Conservation (phyloP, 2,797 vertebrate species). For the Phyllotis vaccarum region DNA sequence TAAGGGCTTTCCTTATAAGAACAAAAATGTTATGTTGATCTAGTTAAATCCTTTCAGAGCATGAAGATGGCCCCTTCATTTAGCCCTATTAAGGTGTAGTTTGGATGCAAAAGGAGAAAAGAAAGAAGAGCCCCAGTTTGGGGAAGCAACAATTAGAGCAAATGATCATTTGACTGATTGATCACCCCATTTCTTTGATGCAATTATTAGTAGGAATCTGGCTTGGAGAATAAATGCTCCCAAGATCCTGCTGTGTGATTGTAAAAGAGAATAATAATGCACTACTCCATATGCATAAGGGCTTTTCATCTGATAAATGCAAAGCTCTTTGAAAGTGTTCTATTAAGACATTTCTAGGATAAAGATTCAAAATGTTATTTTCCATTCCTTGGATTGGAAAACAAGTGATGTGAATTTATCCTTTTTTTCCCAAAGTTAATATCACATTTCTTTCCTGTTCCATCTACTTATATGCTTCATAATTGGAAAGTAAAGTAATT, state of each 20-base stretch:
- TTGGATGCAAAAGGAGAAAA: slow-evolving; percentile 27
- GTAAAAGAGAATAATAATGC: slow-evolving; percentile 71
- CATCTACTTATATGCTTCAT: neutral
- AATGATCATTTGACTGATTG: slow-evolving; percentile 83
- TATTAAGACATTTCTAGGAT: slow-evolving; percentile 62
- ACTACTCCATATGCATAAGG: slow-evolving; percentile 65
- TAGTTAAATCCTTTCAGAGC: slow-evolving; percentile 56
- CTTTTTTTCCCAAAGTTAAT: neutral
- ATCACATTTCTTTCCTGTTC: neutral
- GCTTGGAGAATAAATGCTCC: slow-evolving; percentile 58
- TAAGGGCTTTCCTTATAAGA: slow-evolving; percentile 56
- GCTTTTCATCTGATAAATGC: slow-evolving; percentile 65
- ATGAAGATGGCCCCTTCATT: slow-evolving; percentile 8
- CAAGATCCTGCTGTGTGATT: slow-evolving; percentile 68
- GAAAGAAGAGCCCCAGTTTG: slow-evolving; percentile 52
- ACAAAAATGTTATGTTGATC: slow-evolving; percentile 54
- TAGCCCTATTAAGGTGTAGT: slow-evolving; percentile 54
- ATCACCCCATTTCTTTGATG: slow-evolving; percentile 78
- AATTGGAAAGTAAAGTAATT: neutral
- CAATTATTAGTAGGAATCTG: slow-evolving; percentile 52
- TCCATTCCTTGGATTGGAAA: slow-evolving; percentile 24
- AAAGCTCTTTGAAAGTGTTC: slow-evolving; percentile 38
- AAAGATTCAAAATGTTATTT: slow-evolving; percentile 61
- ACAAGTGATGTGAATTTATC: neutral
- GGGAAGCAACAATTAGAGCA: slow-evolving; percentile 81